phyloP scores from a whole-genome alignment of 2,797 vertebrate species.

The Myioborus melanocephalus region DNA sequence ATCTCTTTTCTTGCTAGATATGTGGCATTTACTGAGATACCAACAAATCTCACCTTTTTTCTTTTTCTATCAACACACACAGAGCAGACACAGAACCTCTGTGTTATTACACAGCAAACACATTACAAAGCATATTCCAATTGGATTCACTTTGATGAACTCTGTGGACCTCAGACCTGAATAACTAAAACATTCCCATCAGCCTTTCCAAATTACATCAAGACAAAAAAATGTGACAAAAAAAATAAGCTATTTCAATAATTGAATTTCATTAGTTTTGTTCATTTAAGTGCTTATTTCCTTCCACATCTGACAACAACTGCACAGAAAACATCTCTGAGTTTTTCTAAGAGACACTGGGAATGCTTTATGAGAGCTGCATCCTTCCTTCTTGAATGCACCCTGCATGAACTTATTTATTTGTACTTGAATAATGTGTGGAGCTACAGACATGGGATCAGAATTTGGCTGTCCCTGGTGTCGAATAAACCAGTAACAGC shows the following conservation, averaged over 20 bases:
- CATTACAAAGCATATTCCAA: neutral
- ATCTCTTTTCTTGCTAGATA: neutral
- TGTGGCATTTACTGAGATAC: neutral
- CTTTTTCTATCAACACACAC: neutral
- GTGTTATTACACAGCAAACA: neutral
- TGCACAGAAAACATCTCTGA: neutral
- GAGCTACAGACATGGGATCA: neutral
- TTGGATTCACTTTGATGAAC: slow-evolving; percentile 5
- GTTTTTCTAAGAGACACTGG: neutral
- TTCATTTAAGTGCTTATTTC: neutral
- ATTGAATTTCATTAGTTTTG: neutral
- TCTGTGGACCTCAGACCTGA: neutral
- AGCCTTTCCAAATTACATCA: neutral
- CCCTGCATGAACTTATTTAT: neutral
- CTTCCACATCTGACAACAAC: neutral
- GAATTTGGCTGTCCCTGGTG: neutral
- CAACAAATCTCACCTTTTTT: neutral
- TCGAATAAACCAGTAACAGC: neutral
- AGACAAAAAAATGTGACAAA: neutral
- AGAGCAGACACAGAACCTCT: neutral
- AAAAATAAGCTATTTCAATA: neutral
- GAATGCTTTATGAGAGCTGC: neutral
- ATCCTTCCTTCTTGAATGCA: neutral
- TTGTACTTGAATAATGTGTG: neutral
- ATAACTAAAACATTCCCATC: neutral